These are phyloP conservation scores for Lepus americanus DNA, from an alignment of 2,113 vertebrate genomes.

Conservation along the genomic window DNA sequence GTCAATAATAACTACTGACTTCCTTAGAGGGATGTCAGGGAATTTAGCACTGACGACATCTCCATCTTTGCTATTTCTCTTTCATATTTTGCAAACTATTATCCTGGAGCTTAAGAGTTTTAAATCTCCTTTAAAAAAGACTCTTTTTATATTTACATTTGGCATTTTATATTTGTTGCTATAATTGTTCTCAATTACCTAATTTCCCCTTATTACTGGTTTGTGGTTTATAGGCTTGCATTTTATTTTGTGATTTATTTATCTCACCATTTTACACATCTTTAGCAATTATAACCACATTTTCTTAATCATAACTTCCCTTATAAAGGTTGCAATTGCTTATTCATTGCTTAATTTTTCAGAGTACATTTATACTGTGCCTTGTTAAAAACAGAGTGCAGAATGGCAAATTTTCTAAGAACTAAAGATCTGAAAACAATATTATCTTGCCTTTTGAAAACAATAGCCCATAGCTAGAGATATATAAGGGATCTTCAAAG, in stretches of 20 bases:
- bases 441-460: conserved; percentile 45
- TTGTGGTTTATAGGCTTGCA: conserved; percentile 39
- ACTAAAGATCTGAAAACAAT: conserved; percentile 22
- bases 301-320: conserved; percentile 39
- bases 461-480: neutral
- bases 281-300: conserved; percentile 48
- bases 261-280: conserved; percentile 30
- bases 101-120: conserved; percentile 50
- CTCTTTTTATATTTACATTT: neutral
- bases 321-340: conserved; percentile 55
- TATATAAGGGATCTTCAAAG: neutral
- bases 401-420: conserved; percentile 54
- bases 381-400: conserved; percentile 34
- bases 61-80: neutral
- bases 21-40: conserved; percentile 29
- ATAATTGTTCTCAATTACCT: conserved; percentile 34
- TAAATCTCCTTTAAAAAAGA: conserved; percentile 28
- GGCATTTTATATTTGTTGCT: neutral
- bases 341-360: conserved; percentile 63
- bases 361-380: neutral
- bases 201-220: conserved; percentile 50
- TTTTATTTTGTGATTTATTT: conserved; percentile 62
- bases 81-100: conserved; percentile 30
- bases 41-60: neutral
- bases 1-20: conserved; percentile 39